Conservation (phyloP, 2,888 invertebrate species). For the Idaea straminata region DNA sequence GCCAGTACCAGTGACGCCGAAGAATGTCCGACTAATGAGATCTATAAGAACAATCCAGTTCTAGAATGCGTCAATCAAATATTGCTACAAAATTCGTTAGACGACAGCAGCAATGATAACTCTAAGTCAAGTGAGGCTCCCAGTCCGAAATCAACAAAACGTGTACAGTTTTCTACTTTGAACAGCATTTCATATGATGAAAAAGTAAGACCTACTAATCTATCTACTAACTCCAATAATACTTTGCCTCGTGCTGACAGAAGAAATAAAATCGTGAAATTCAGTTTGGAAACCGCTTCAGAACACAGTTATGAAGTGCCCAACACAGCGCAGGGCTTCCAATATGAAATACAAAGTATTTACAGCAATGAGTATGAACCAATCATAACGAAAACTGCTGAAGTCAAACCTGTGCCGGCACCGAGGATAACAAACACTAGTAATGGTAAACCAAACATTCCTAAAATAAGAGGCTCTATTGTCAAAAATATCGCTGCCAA, state of each 20-base stretch:
- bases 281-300: slow-evolving; percentile 74
- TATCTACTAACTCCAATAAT: slow-evolving; percentile 48
- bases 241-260: slow-evolving; percentile 70
- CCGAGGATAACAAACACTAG: slow-evolving; percentile 45
- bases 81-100: slow-evolving; percentile 86
- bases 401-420: slow-evolving; percentile 56
- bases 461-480: slow-evolving; percentile 74
- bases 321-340: slow-evolving; percentile 74
- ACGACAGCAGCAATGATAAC: slow-evolving; percentile 77
- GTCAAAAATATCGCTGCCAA: slow-evolving; percentile 76
- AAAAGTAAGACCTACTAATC: slow-evolving; percentile 56
- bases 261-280: slow-evolving; percentile 76
- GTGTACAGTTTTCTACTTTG: slow-evolving; percentile 83
- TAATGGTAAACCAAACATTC: slow-evolving; percentile 53
- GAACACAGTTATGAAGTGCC: slow-evolving; percentile 83
- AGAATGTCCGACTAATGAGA: slow-evolving; percentile 84
- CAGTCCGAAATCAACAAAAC: slow-evolving; percentile 76
- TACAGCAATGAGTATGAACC: slow-evolving; percentile 89
- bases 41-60: slow-evolving; percentile 90
- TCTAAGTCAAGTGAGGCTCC: slow-evolving; percentile 72
- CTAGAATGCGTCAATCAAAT: slow-evolving; percentile 93
- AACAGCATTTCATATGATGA: slow-evolving; percentile 81
- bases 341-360: slow-evolving; percentile 82
- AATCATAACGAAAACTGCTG: slow-evolving; percentile 78
- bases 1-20: slow-evolving; percentile 89